Conservation (phyloP, 2,888 invertebrate genomes). For the Mesorhabditis spiculigera region DNA sequence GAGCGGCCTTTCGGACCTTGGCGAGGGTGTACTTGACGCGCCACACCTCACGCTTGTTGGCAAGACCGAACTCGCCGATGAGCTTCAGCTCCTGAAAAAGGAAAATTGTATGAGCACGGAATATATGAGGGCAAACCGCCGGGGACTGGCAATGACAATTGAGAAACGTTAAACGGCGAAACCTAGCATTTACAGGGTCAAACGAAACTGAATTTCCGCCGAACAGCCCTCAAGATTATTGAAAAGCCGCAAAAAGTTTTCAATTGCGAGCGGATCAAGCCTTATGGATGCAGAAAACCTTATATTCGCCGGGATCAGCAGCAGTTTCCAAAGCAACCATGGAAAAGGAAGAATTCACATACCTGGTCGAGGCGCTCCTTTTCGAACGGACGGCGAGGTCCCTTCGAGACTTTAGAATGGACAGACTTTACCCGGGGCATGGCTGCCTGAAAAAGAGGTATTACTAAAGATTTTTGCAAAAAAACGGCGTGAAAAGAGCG, state of each 20-base stretch:
- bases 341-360: conserved; percentile 1
- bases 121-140: background rate
- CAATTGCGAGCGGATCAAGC: background rate
- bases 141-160: no score
- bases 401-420: conserved; percentile 95
- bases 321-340: background rate
- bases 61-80: conserved; percentile 96
- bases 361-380: conserved; percentile 89
- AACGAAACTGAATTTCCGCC: background rate
- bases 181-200: background rate
- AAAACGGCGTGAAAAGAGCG: background rate
- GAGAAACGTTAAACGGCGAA: no score
- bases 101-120: conserved; percentile 57
- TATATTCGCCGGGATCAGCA: no score
- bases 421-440: conserved; percentile 67
- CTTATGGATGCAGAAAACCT: background rate
- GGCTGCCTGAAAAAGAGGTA: conserved; percentile 20
- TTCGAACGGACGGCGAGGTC: conserved; percentile 97
- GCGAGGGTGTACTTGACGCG: conserved; percentile 96
- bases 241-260: background rate
- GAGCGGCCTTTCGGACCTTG: conserved; percentile 97
- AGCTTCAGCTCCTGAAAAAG: conserved; percentile 81
- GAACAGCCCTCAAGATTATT: background rate
- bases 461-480: no score
- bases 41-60: conserved; percentile 99